These are phyloP conservation scores for Chironomus tentans DNA, from an alignment of 2,888 invertebrate species.

Conservation along the genomic window DNA sequence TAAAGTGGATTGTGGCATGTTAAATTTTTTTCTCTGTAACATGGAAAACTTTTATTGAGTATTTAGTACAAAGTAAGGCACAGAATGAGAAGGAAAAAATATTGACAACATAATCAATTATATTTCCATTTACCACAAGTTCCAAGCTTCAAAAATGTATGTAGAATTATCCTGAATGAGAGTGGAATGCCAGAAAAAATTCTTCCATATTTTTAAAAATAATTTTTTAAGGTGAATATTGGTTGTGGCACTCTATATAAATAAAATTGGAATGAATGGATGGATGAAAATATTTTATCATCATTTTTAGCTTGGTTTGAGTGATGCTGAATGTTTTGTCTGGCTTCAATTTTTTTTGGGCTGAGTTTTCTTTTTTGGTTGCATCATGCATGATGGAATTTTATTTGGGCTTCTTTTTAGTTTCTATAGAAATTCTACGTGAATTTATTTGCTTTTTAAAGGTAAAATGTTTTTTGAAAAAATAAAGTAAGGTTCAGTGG, in stretches of 20 bases:
- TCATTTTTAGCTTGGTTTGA: not conserved
- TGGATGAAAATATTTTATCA: not conserved
- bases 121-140: not conserved
- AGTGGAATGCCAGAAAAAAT: too few relatives aligned
- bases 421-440: too few relatives aligned
- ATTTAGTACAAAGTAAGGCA: not conserved
- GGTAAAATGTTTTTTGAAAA: too few relatives aligned
- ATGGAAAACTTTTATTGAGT: not conserved
- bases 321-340: not conserved
- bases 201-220: too few relatives aligned
- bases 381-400: too few relatives aligned
- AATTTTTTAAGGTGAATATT: not conserved
- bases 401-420: too few relatives aligned
- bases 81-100: not conserved
- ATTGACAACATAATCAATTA: constrained; percentile 23
- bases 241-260: not conserved
- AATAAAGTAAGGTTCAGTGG: too few relatives aligned
- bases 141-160: not conserved
- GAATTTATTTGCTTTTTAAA: too few relatives aligned
- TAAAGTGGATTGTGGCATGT: not conserved
- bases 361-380: too few relatives aligned
- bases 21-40: not conserved
- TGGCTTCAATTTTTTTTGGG: too few relatives aligned
- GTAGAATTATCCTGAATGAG: too few relatives aligned
- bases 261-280: not conserved